Evolutionary conservation across 2,113 vertebrate genomes (phyloP), one percentile per base, ranked within the genome.

Genomic region (Rattus rattus): DNA sequence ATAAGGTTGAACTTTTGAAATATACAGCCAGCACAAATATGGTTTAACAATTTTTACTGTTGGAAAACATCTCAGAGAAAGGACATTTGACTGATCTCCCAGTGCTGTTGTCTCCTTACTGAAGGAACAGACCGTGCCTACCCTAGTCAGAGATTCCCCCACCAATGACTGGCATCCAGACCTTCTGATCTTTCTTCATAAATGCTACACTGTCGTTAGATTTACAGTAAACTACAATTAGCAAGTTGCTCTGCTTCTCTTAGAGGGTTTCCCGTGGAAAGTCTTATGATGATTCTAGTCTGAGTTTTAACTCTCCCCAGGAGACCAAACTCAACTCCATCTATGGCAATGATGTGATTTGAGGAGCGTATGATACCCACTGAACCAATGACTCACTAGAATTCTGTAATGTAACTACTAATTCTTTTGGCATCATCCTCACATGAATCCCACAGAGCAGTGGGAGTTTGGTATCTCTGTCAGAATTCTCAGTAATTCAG

Each of bases 1-100:
- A 98, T 96, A 96, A 93, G 92, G 92, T 95, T 98, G 96, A 97
- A 97, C 96, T 97, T 95, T 96, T 94, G 94, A 94, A 97, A 98
- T 97, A 54, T 91, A 94, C 79, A 95, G 93, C 61, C 72, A 94
- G 94, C 43, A 79, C 93, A 96, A 98, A 96, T 97, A 72, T 97
- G 97, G 98, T 98, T 87, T 92, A 97, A 98, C 98, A 95, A 97
- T 98, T 94, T 98, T 97, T 72, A 88, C 87, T 81, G 76, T 85
- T 83, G 89, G 92, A 67, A 43, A 92, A 59, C 79, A 56, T 93
- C 47, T 97, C 94, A 83, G 97, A 96, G 92, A 96, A 96, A 96
- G 98, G 97, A 75, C 97, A 70, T 88, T 91, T 92, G 97, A 97
- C 72, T 56, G 80, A 75, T 93, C 83, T 79, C 2, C 20, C 11